Base-by-base conservation (phyloP, 2,797 vertebrate species). In the Sebastes vulpes region DNA sequence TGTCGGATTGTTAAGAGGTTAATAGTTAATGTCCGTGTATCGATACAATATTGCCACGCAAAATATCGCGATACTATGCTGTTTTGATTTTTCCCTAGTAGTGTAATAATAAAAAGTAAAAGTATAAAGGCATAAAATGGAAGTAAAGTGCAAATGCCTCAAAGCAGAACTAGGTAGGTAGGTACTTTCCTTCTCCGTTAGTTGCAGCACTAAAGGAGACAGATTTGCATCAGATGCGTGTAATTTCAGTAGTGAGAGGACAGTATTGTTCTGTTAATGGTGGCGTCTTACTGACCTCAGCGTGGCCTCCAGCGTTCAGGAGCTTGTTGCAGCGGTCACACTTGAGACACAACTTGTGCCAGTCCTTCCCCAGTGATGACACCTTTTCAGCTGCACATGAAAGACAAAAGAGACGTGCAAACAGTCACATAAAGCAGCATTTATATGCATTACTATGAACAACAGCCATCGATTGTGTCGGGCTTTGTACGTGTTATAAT, bases 311-410 rank as follows among this genome's bases (percentile, higher is more conserved):
- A 0, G 98, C 92, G 0, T 96, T 98, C 92, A 99, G 96, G 0
- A 97, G 98, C 97, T 98, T 99, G 96, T 95, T 98, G 93, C 98
- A 99, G 81, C 98, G 98, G 89, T 98, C 98, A 0, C 98, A 99
- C 94, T 99, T 99, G 72, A 99, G 96, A 83, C 98, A 99, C 92
- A 99, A 96, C 90, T 98, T 99, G 96, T 99, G 98, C 98, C 98
- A 99, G 86, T 99, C 98, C 91, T 99, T 99, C 48, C 98, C 98
- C 93, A 99, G 94, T 4, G 98, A 99, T 3, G 97, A 97, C 86
- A 99, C 98, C 93, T 99, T 99, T 93, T 99, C 98, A 2, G 98
- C 98, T 98, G 91, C 65, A 81, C 38, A 81, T 21, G 31, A 72
- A 71, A 77, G 66, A 86, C 75, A 90, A 60, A 69, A 79, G 68